Evolutionary conservation across 2,113 vertebrate species (phyloP), one percentile per base, ranked within the genome.

Genomic region (Epinephelus fuscoguttatus): DNA sequence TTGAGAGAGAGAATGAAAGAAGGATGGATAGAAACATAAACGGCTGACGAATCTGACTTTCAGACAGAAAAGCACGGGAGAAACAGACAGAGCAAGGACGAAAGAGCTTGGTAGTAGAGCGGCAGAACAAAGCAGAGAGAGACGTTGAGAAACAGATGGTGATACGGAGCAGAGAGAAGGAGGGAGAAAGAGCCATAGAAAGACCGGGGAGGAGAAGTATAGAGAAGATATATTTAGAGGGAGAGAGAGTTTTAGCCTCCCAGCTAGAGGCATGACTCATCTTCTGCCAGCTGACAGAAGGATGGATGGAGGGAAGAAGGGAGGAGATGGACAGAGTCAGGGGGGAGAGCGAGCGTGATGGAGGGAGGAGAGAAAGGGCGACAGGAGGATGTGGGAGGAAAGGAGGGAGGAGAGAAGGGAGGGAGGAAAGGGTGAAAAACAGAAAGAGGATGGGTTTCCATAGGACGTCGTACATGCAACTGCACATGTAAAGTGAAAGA

Each of bases 221-320:
- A 85, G 76, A 83, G 63, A 81, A 83, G 91, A 91, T 93, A 93
- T 92, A 92, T 93, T 94, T 93, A 93, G 89, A 93, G 85, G 81
- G 64, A 70, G 68, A 76, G 23, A 53, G 68, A 55, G 79, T 86
- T 91, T 94, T 81, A 90, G 93, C 92, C 94, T 95, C 88, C 84
- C 87, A 94, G 94, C 79, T 77, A 92, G 89, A 92, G 89, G 83
- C 91, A 94, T 95, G 95, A 95, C 93, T 95, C 94, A 94, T 94
- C 93, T 90, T 88, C 82, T 93, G 92, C 93, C 93, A 94, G 94
- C 92, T 91, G 93, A 92, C 92, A 92, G 90, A 91, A 91, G 87
- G 91, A 90, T 87, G 89, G 93, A 94, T 93, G 68, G 56, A 89
- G 81, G 83, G 75, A 18, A 63, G 76, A 85, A 86, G 78, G 89